Conservation (phyloP, 2,888 invertebrate species). For the Oligia latruncula region DNA sequence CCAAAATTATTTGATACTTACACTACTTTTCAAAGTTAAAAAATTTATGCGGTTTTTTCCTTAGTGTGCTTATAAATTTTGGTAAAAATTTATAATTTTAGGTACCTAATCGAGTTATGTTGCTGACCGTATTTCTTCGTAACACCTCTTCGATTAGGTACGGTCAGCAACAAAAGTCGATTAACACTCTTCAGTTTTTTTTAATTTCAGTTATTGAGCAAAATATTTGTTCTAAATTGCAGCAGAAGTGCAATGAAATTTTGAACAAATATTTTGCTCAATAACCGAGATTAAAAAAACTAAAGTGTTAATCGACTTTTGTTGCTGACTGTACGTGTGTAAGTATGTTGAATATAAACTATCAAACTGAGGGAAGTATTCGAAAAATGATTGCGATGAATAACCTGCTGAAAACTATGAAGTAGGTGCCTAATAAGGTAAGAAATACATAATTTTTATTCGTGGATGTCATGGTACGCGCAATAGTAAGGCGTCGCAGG, state of each 20-base stretch:
- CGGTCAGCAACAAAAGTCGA: no score
- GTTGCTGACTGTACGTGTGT: conserved; percentile 8
- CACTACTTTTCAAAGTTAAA: background rate
- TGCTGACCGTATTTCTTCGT: background rate
- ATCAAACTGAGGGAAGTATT: background rate
- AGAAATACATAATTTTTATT: background rate
- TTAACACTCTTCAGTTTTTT: no score
- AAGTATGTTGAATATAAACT: conserved; percentile 20
- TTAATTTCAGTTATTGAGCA: no score
- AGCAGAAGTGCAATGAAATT: no score
- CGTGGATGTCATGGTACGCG: background rate
- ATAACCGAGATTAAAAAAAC: no score
- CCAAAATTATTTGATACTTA: background rate
- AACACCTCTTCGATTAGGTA: background rate
- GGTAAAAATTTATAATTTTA: background rate
- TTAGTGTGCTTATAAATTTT: background rate
- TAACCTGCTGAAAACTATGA: background rate
- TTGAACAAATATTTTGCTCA: no score
- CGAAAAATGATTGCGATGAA: background rate
- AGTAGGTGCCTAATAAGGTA: background rate
- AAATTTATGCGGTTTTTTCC: background rate
- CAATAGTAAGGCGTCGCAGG: background rate
- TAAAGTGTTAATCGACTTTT: background rate
- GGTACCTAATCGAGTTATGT: background rate
- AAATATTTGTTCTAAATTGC: no score